Evolutionary conservation across 2,888 invertebrate genomes (phyloP), one percentile per base, ranked within the genome.

Genomic region (Drosophila crucigera): DNA sequence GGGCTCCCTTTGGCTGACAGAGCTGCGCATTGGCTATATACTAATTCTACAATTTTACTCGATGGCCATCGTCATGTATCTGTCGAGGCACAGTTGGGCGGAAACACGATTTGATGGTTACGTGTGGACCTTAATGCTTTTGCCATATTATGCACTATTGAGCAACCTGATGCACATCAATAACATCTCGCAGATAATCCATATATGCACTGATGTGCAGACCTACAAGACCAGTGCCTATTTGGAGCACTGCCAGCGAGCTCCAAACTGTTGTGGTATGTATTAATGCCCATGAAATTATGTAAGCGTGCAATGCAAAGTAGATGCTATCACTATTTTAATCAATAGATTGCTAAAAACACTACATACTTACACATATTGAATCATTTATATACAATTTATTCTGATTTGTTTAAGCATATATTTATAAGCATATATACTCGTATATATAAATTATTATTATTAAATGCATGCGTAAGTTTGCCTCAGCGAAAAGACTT

Each of bases 201-300:
- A 53, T 1, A 11, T 68, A 0, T 85, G 84, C 52, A 10, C 9
- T 0, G 84, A 89, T 58, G 2, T 9, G 2, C 62, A 82, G 25
- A 82, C 75, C 9, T 73, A 58, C 41, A 55, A 76, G 11, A 78
- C 68, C 6, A 84, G 89, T 53, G 72, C 75, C 0, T 22, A 65
- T 9, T 30, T 79, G 55, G 89, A 86, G 10, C 59, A 69, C 7
- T 84, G 84, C 35, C n/a, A 25, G 0, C 3, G 0, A 11, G 0
- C 4, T 0, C 84, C 84, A 6, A 77, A 81, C 31, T 89, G 89
- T 35, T 85, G 84, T 43, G 31, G 87, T 84, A 41, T 67, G 70
- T 74, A 41, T 16, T 10, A 22, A 16, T 47, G 22, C 47, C 7
- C 47, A 7, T 47, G 2, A 2, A 47, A 22, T 47, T 22, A 47